Conservation (phyloP, 2,113 vertebrate genomes). For the Lates calcarifer region DNA sequence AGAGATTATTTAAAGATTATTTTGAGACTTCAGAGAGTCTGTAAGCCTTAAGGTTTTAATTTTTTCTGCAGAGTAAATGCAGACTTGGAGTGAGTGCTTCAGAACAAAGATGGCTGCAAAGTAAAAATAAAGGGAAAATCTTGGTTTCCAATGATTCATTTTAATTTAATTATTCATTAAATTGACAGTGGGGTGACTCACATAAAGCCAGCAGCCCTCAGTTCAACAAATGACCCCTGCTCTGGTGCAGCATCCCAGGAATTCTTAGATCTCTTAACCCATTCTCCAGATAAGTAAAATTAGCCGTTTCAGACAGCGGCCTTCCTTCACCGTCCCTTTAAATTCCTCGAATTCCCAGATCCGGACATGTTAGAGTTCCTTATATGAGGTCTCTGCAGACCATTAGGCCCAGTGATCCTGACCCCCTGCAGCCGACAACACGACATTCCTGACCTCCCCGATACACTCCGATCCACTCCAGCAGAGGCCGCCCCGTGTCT, state of each 20-base stretch:
- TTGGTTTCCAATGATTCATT: not conserved
- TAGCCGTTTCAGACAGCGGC: constrained; percentile 15
- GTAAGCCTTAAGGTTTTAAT: too few relatives aligned
- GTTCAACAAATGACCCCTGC: not conserved
- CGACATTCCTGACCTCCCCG: constrained; percentile 42
- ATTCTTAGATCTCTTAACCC: constrained; percentile 24
- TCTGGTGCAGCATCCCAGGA: constrained; percentile 32
- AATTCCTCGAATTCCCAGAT: constrained; percentile 64
- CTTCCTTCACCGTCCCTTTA: constrained; percentile 39
- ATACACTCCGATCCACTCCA: constrained; percentile 26
- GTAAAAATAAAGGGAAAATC: not conserved
- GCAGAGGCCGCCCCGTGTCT: too few relatives aligned
- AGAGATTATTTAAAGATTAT: too few relatives aligned
- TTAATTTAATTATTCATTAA: not conserved
- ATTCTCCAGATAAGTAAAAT: constrained; percentile 18
- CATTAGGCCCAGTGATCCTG: constrained; percentile 51
- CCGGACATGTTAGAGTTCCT: constrained; percentile 29
- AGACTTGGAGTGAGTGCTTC: too few relatives aligned
- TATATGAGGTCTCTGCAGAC: constrained; percentile 37
- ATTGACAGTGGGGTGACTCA: not conserved
- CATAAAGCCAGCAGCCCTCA: not conserved
- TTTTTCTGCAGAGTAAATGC: too few relatives aligned
- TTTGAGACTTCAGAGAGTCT: too few relatives aligned
- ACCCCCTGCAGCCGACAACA: constrained; percentile 32
- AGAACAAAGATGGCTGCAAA: too few relatives aligned